Evolutionary conservation across 2,113 vertebrate genomes (phyloP), one percentile per base, ranked within the genome.

Genomic region (Bostrychus sinensis): DNA sequence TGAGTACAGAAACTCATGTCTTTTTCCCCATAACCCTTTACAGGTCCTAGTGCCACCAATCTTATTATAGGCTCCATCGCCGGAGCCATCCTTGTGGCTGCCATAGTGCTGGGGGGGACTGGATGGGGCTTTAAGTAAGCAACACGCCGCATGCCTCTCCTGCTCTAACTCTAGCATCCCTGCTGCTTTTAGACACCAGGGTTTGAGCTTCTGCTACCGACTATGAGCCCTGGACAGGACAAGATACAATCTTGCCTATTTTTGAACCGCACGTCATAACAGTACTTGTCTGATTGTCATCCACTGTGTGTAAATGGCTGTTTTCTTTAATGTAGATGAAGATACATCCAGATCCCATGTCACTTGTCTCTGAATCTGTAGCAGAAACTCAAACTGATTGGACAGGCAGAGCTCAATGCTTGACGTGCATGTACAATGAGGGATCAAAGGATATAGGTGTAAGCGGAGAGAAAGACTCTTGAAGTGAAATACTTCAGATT

Each of bases 81-180:
- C 93, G 97, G 97, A 93, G 97, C 97, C 94, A 99, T 99, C 95
- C 96, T 99, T 95, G 97, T 99, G 95, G 96, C 97, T 91, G 97
- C 97, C 92, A 98, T 99, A 98, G 97, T 99, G 95, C 97, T 99
- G 95, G 97, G 97, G 95, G 97, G 97, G 92, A 99, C 97, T 94
- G 97, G 97, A 96, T 99, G 97, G 97, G 97, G 97, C 91, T 99
- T 99, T 99, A 99, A 99, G 97, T 99, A 99, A 99, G 97, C 94
- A 95, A 92, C 80, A 84, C 65, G 89, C 89, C 88, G 96, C 95
- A 97, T 98, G 97, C 93, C 94, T 96, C 94, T 93, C 94, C 92
- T 92, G 91, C 77, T 77, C 85, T 94, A 93, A 93, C 93, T 93
- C 90, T 92, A 93, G 94, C 94, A 87, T 92, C 92, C 94, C 91